Conservation (phyloP, 2,888 invertebrate genomes). For the Geotrupes spiniger region DNA sequence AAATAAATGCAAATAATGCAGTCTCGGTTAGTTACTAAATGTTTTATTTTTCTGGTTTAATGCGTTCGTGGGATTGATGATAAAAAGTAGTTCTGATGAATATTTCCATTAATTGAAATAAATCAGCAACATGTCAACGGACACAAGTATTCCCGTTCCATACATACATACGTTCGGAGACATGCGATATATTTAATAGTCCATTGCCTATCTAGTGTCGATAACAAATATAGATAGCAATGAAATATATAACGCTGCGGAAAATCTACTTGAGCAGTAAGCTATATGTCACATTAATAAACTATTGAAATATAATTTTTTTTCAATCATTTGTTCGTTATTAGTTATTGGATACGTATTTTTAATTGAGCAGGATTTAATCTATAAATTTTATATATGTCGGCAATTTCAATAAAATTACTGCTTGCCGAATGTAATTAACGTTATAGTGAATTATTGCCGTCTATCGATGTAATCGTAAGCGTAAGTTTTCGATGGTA, state of each 20-base stretch:
- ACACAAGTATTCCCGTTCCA: conserved; percentile 23
- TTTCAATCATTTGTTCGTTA: too few relatives aligned
- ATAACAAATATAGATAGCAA: conserved; percentile 20
- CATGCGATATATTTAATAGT: conserved; percentile 15
- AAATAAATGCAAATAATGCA: conserved; percentile 5
- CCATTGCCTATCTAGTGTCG: conserved; percentile 18
- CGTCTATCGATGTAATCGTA: too few relatives aligned
- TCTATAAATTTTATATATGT: too few relatives aligned
- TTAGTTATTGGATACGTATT: too few relatives aligned
- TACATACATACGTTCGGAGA: conserved; percentile 10
- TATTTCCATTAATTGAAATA: conserved; percentile 51
- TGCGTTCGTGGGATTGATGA: conserved; percentile 39
- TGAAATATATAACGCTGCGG: conserved; percentile 8
- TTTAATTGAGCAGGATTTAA: too few relatives aligned
- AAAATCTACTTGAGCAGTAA: too few relatives aligned
- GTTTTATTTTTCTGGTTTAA: conserved; percentile 40
- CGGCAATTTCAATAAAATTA: too few relatives aligned
- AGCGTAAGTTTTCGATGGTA: too few relatives aligned
- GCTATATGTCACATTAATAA: too few relatives aligned
- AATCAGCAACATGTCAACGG: conserved; percentile 39
- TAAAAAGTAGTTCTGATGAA: conserved; percentile 40
- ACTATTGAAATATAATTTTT: too few relatives aligned
- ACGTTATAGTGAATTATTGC: too few relatives aligned
- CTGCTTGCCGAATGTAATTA: too few relatives aligned
- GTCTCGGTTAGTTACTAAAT: conserved; percentile 4